These are phyloP conservation scores for Drosophila tsacasi DNA, from an alignment of 1,140 invertebrate genomes.

Conservation along the genomic window DNA sequence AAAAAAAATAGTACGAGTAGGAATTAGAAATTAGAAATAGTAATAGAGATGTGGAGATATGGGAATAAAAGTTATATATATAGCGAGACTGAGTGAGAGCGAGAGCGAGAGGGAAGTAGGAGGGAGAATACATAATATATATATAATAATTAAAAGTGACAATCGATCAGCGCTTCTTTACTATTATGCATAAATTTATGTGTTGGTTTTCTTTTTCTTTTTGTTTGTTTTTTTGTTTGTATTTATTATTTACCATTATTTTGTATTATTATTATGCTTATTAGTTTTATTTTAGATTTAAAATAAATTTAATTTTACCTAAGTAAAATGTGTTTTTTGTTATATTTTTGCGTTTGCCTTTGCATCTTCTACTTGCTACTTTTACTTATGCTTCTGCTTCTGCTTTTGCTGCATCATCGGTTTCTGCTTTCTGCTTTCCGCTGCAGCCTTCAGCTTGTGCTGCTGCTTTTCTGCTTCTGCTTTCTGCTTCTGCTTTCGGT, in stretches of 20 bases:
- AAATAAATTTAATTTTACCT: constrained; percentile 60
- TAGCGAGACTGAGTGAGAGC: constrained; percentile 21
- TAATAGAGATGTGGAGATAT: neutral
- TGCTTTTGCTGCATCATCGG: constrained; percentile 6
- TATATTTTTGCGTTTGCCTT: constrained; percentile 36
- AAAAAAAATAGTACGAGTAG: neutral
- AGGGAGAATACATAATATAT: constrained; percentile 19
- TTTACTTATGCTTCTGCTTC: neutral
- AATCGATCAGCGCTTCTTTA: constrained; percentile 48
- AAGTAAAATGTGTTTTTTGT: constrained; percentile 41
- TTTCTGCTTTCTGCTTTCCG: neutral
- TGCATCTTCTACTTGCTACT: neutral
- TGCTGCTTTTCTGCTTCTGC: constrained; percentile 1
- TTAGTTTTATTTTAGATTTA: constrained; percentile 55
- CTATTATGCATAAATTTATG: constrained; percentile 40
- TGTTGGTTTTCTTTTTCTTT: neutral
- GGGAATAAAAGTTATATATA: constrained; percentile 5
- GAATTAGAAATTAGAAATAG: neutral
- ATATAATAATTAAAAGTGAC: constrained; percentile 41
- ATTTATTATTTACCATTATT: constrained; percentile 40
- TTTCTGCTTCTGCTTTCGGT: constrained; percentile 3
- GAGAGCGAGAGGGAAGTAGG: constrained; percentile 13
- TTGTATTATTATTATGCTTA: constrained; percentile 44
- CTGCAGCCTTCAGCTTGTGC: constrained; percentile 4
- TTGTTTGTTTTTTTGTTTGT: neutral